phyloP scores from a whole-genome alignment of 2,888 invertebrate genomes.

The Synergus gifuensis region DNA sequence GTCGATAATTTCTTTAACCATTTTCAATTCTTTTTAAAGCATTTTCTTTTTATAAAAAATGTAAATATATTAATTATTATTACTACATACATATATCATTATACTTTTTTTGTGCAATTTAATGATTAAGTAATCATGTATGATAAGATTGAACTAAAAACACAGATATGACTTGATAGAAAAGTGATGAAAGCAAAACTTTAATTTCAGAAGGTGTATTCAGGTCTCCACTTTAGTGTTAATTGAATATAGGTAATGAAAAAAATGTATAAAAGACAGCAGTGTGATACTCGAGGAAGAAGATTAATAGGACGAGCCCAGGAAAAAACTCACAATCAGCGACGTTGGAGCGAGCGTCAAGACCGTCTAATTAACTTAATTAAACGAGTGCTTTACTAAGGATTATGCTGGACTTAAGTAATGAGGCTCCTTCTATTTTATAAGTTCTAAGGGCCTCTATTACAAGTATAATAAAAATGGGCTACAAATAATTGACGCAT shows the following conservation, averaged over 20 bases:
- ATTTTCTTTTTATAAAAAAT: background rate
- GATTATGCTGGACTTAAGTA: constrained; percentile 59
- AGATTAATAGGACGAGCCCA: constrained; percentile 35
- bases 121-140: background rate
- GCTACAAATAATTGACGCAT: constrained; percentile 20
- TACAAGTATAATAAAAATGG: constrained; percentile 50
- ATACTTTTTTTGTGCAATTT: background rate
- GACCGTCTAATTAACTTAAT: constrained; percentile 62
- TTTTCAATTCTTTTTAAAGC: background rate
- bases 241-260: constrained; percentile 9
- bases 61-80: background rate
- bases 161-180: background rate
- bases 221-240: background rate
- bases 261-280: constrained; percentile 20
- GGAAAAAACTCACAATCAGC: constrained; percentile 55
- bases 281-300: constrained; percentile 9
- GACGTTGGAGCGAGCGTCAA: constrained; percentile 54
- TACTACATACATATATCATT: background rate
- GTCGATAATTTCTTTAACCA: background rate
- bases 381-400: constrained; percentile 61
- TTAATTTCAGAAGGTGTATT: constrained; percentile 15
- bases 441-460: constrained; percentile 40
- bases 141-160: background rate
- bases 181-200: background rate
- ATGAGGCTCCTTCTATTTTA: constrained; percentile 55